Evolutionary conservation across 2,888 invertebrate genomes (phyloP).

Genomic region (Volucella inflata): DNA sequence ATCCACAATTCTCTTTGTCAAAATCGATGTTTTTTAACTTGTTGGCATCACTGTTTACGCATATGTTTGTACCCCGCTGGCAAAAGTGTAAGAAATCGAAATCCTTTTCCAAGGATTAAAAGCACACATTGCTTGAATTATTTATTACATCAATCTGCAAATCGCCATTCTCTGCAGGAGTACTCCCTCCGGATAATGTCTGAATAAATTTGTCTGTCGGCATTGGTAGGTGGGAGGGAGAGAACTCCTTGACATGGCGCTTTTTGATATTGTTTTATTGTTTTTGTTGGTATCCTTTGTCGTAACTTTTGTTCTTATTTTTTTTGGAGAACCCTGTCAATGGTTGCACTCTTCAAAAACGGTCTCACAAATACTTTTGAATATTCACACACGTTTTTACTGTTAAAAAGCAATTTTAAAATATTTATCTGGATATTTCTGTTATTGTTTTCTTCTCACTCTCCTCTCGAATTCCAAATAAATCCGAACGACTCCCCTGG

Average conservation of each 20-base stretch:
- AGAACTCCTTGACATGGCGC: neutral
- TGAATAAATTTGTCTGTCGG: slow-evolving; percentile 52
- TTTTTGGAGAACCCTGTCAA: neutral
- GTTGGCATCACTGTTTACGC: slow-evolving; percentile 24
- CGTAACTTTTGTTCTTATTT: neutral
- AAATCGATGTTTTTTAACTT: slow-evolving; percentile 35
- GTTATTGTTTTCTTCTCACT: slow-evolving; percentile 13
- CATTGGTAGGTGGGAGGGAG: neutral
- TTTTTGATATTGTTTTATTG: neutral
- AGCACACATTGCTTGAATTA: slow-evolving; percentile 55
- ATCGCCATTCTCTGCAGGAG: slow-evolving; percentile 43
- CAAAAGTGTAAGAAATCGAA: slow-evolving; percentile 35
- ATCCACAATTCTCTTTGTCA: neutral
- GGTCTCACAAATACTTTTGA: slow-evolving; percentile 31
- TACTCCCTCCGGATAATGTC: slow-evolving; percentile 37
- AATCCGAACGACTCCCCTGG: neutral
- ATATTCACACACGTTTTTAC: slow-evolving; percentile 51
- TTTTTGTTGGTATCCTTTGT: neutral
- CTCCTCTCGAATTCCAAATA: neutral
- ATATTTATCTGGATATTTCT: slow-evolving; percentile 25
- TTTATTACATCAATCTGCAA: slow-evolving; percentile 58
- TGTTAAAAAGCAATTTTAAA: slow-evolving; percentile 65
- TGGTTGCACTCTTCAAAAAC: slow-evolving; percentile 22
- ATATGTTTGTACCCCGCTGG: neutral
- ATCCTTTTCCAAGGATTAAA: slow-evolving; percentile 35